phyloP scores from a whole-genome alignment of 2,113 vertebrate genomes.

The Calidris pygmaea region DNA sequence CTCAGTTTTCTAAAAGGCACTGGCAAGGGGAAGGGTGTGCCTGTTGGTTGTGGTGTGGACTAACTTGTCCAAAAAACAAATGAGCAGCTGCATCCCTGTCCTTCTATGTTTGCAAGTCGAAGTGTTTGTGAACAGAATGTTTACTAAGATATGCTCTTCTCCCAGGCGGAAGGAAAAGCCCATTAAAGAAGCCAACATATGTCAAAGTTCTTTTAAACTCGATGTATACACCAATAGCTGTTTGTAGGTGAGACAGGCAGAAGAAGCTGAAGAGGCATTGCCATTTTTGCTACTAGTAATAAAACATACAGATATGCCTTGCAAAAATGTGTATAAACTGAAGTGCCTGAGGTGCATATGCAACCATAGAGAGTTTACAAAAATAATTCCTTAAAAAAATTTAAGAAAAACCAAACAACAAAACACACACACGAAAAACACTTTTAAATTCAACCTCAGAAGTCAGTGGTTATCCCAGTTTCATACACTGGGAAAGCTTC shows the following conservation, averaged over 20 bases:
- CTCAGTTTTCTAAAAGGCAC: not conserved
- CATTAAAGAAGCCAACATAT: not conserved
- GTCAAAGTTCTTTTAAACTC: not conserved
- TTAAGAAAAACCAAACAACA: not conserved
- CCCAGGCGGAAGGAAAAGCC: not conserved
- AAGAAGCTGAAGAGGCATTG: not conserved
- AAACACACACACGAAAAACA: not conserved
- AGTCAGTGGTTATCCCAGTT: not conserved
- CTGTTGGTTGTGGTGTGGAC: not conserved
- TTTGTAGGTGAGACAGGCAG: not conserved
- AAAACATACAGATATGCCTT: fast-evolving
- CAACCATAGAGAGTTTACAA: not conserved
- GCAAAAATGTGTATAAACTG: not conserved
- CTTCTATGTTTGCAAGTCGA: not conserved
- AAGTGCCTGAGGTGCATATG: not conserved
- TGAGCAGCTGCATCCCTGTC: slow-evolving; percentile 6
- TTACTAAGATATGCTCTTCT: not conserved
- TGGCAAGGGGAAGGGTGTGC: slow-evolving; percentile 13
- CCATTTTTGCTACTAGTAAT: not conserved
- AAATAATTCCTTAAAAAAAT: not conserved
- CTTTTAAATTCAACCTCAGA: not conserved
- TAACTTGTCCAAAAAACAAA: slow-evolving; percentile 6
- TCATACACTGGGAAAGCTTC: not conserved
- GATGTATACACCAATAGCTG: not conserved
- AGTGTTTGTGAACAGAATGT: slow-evolving; percentile 13